A percentile compares a stretch with the other conserved stretches of the same genome.
phyloP scores from a whole-genome alignment of 2,888 invertebrate genomes.

The Brenthis hecate region DNA sequence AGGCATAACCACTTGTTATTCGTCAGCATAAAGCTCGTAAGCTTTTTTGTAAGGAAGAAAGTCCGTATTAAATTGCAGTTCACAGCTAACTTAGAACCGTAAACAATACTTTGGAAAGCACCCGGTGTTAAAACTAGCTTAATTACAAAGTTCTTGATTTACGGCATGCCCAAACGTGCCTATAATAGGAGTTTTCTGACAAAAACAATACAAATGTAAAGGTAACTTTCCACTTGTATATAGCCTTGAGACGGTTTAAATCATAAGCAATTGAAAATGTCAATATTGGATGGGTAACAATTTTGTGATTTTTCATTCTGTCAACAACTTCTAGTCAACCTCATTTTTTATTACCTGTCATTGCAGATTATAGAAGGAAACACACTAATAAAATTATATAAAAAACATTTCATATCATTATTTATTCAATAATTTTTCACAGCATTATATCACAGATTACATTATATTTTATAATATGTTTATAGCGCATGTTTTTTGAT shows the following conservation, averaged over 20 bases:
- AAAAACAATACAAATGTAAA: constrained; percentile 28
- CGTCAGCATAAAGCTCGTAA: constrained; percentile 4
- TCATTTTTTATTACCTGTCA: no score
- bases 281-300: no score
- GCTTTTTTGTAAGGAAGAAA: constrained; percentile 12
- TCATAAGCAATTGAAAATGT: neutral
- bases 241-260: neutral
- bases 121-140: constrained; percentile 32
- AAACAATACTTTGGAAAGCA: constrained; percentile 26
- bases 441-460: no score
- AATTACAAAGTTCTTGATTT: constrained; percentile 36
- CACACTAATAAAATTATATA: no score
- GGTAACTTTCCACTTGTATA: neutral
- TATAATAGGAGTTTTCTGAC: constrained; percentile 30
- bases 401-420: no score
- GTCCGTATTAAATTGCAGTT: constrained; percentile 16
- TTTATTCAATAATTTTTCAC: no score
- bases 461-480: constrained; percentile 7
- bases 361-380: no score
- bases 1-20: constrained; percentile 2
- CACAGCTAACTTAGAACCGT: constrained; percentile 8
- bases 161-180: constrained; percentile 26
- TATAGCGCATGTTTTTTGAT: constrained; percentile 3
- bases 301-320: no score
- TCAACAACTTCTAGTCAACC: no score